Evolutionary conservation across 2,888 invertebrate species (phyloP), one percentile per base, ranked within the genome.

Genomic region (Agrilus cyanescens): DNA sequence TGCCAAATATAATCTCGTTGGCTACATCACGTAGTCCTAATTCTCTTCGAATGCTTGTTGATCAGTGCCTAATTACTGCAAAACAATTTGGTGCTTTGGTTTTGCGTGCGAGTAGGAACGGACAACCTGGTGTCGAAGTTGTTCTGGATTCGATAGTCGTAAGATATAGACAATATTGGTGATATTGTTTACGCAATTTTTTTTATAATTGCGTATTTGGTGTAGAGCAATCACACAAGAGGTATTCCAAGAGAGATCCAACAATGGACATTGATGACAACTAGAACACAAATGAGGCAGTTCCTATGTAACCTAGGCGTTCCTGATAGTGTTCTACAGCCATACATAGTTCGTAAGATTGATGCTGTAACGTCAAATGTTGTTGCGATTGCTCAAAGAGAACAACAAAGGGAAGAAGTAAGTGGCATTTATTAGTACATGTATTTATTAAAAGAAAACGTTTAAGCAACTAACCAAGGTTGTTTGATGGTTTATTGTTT

Each of bases 111-210:
- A 60, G 62, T 44, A 50, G 53, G n/a, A 62, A 62, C 43, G 68
- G 68, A 10, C 61, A 63, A 41, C 54, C 56, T n/a, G 66, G 64
- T 29, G 61, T 71, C 2, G 68, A 68, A 47, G 50, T 57, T 34
- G 55, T 69, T 12, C 58, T 63, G 13, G 57, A 60, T 31, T 58
- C 62, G 43, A 57, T 69, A 41, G 51, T 66, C 51, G 72, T 72
- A 53, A 58, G 63, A 49, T 20, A 12, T 8, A 31, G 4, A 16
- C 30, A 7, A 32, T n/a, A 16, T 36, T 33, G 10, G n/a, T 33
- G 3, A 30, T 20, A 32, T 25, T n/a, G n/a, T 33, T 33, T 33
- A 8, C 14, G 10, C 25, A n/a, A 32, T 38, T 13, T 38, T 42
- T 42, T 38, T 42, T 42, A 12, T 20, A 29, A 14, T 25, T 15